Evolutionary conservation across 2,113 vertebrate genomes (phyloP), one percentile per base, ranked within the genome.

Genomic region (Pica pica): DNA sequence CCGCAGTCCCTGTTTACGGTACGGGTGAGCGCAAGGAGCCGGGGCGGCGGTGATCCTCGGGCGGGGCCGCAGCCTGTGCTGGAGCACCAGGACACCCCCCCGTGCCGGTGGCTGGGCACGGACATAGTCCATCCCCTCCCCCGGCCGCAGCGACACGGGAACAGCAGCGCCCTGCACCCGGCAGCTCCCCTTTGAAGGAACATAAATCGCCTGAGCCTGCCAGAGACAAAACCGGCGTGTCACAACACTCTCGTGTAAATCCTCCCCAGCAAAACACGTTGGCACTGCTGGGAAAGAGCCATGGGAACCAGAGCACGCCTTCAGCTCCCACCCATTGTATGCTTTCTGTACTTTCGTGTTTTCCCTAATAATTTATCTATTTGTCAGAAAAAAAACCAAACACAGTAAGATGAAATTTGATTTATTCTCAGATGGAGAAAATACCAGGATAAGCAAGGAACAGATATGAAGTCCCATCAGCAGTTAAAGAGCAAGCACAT

Each of bases 1-100:
- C 2, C 65, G 3, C 3, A 16, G 22, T 0, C 6, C 2, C 20
- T 30, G 33, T 1, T 7, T 1, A 6, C 1, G 37, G 41, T 0
- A 0, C 0, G 10, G 26, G 18, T 0, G 41, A 18, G 53, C 20
- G 21, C 55, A 14, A 16, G 23, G 76, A 18, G 20, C 46, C 15
- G 7, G 6, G 17, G 11, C 37, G 6, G 8, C 14, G 56, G 19
- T 4, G 22, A n/a, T 27, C 24, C 52, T 11, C 1, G 26, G 75
- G 44, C 27, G 37, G 33, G 4, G 4, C 27, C 52, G 33, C 60
- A 65, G 70, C 24, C 59, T 4, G 22, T 5, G 37, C 35, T 1
- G 33, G 50, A 44, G 52, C 68, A 27, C 68, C 16, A 33, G 18
- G 27, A 64, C 37, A 42, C 7, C 17, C 13, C 39, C 7, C 13